Percentiles rank a stretch among this genome's conserved stretches.
Evolutionary conservation across 2,888 invertebrate species (phyloP).

Genomic region (Protodeltote pygarga): DNA sequence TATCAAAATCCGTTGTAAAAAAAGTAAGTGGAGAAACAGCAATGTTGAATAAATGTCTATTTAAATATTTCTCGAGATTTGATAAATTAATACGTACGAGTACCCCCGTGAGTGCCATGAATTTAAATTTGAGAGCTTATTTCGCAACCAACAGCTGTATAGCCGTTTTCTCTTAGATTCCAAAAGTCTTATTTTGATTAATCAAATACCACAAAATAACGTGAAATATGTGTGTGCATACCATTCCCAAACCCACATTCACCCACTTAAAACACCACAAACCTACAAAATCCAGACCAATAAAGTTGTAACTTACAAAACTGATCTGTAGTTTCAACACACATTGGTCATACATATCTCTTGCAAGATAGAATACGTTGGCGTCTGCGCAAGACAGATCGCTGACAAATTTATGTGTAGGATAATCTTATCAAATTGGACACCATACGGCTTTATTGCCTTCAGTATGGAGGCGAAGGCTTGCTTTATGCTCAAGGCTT

Average conservation of each 20-base stretch:
- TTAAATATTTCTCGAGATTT: no score
- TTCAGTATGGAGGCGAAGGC: conserved; percentile 36
- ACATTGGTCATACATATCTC: conserved; percentile 48
- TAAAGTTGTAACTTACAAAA: conserved; percentile 37
- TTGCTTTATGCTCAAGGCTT: conserved; percentile 12
- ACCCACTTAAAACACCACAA: conserved; percentile 17
- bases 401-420: conserved; percentile 79
- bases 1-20: no score
- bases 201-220: no score
- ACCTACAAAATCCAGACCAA: conserved; percentile 23
- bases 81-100: no score
- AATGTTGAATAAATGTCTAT: no score
- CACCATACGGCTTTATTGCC: conserved; percentile 74
- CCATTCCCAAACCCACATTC: conserved; percentile 13
- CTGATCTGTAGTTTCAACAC: conserved; percentile 44
- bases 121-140: no score
- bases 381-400: conserved; percentile 62
- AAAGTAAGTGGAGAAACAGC: no score
- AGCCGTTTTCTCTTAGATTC: no score
- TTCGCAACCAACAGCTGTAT: no score
- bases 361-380: conserved; percentile 47
- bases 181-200: no score
- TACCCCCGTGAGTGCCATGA: no score
- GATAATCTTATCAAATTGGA: conserved; percentile 75
- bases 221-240: no score